These are phyloP conservation scores for Volucella bombylans DNA, from an alignment of 2,888 invertebrate genomes.

Conservation along the genomic window DNA sequence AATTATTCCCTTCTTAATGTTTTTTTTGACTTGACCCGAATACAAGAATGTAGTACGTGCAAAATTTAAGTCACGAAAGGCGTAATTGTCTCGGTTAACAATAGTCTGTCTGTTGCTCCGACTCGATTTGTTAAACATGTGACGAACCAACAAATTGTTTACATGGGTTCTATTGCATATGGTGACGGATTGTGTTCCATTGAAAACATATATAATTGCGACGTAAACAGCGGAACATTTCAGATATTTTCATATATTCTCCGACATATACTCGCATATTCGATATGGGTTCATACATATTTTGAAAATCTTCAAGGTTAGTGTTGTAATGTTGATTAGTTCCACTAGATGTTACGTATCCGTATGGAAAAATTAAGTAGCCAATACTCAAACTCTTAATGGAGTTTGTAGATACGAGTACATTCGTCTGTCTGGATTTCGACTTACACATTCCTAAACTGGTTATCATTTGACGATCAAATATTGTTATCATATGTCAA, in stretches of 20 bases:
- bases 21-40: slow-evolving; percentile 8
- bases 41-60: neutral
- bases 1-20: slow-evolving; percentile 58
- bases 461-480: neutral
- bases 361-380: too few relatives aligned
- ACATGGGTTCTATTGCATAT: slow-evolving; percentile 1
- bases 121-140: slow-evolving; percentile 2
- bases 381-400: neutral
- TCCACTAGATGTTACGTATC: too few relatives aligned
- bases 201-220: slow-evolving; percentile 24
- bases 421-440: neutral
- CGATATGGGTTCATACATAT: neutral
- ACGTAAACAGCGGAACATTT: slow-evolving; percentile 47
- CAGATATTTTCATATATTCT: slow-evolving; percentile 1
- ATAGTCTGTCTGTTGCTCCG: neutral
- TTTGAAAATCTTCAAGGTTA: slow-evolving; percentile 17
- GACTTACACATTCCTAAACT: neutral
- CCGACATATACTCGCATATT: neutral
- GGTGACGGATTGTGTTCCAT: too few relatives aligned
- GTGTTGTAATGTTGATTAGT: too few relatives aligned
- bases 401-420: neutral
- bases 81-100: slow-evolving; percentile 41
- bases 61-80: slow-evolving; percentile 25
- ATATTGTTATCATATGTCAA: neutral
- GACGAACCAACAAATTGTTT: slow-evolving; percentile 21